Conservation (phyloP, 2,113 vertebrate species). For the Pseudois nayaur region DNA sequence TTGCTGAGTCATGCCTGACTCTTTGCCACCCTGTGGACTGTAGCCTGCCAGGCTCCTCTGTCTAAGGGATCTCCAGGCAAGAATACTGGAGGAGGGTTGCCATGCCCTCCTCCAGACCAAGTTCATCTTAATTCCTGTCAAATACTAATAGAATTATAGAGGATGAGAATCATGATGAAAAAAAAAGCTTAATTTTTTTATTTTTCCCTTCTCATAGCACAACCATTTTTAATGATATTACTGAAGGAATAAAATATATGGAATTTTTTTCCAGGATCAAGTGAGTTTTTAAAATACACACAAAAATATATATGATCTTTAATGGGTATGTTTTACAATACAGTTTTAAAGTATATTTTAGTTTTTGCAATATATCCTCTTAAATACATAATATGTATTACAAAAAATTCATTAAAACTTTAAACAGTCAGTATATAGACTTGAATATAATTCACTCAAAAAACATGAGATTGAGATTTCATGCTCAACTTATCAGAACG, state of each 20-base stretch:
- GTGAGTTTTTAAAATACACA: background rate
- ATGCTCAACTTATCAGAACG: background rate
- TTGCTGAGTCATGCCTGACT: background rate
- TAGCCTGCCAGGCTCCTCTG: background rate
- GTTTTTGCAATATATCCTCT: background rate
- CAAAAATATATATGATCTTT: background rate
- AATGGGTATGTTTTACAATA: background rate
- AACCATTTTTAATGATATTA: background rate
- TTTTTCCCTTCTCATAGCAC: background rate
- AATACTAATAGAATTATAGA: background rate
- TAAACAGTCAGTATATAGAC: background rate
- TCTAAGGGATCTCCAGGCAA: background rate
- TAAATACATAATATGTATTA: background rate
- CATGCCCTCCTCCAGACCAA: background rate
- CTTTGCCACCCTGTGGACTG: background rate
- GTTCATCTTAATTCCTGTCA: slow-evolving; percentile 10
- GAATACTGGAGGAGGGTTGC: background rate
- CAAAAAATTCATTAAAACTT: background rate
- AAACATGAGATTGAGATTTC: background rate
- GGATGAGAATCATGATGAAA: background rate
- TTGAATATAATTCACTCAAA: slow-evolving; percentile 22
- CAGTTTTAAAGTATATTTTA: background rate
- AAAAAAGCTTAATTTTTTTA: background rate
- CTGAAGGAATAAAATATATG: background rate
- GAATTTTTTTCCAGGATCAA: background rate